Evolutionary conservation across 2,888 invertebrate species (phyloP).

Genomic region (Ptycholaimellus sp.): DNA sequence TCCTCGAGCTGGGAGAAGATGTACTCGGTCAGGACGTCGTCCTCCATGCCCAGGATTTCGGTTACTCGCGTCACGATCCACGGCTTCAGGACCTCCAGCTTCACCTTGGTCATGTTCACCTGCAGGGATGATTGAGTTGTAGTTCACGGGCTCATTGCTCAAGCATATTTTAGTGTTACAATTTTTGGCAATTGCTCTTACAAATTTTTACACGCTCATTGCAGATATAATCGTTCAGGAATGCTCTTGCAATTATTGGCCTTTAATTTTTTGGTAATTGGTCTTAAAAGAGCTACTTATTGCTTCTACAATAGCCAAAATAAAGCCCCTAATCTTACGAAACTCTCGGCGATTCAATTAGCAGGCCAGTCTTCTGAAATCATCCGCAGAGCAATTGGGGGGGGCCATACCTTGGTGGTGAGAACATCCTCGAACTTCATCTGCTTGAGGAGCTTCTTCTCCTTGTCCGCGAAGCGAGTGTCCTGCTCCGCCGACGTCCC

Average conservation of each 20-base stretch:
- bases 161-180: too few relatives aligned
- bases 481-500: slow-evolving; percentile 97
- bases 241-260: too few relatives aligned
- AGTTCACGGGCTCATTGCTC: too few relatives aligned
- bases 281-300: too few relatives aligned
- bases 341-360: too few relatives aligned
- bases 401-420: slow-evolving; percentile 70
- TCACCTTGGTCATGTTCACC: slow-evolving; percentile 95
- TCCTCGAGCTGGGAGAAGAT: slow-evolving; percentile 88
- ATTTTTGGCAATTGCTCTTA: slow-evolving; percentile 1
- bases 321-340: too few relatives aligned
- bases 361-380: too few relatives aligned
- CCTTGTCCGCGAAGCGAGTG: slow-evolving; percentile 95
- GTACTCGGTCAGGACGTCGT: slow-evolving; percentile 94
- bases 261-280: too few relatives aligned
- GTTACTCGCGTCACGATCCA: slow-evolving; percentile 95
- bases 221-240: not conserved
- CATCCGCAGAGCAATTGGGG: too few relatives aligned
- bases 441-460: slow-evolving; percentile 90
- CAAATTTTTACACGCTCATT: not conserved
- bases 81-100: slow-evolving; percentile 84
- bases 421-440: slow-evolving; percentile 92
- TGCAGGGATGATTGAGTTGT: too few relatives aligned
- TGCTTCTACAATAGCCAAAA: too few relatives aligned
- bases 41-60: slow-evolving; percentile 83